Evolutionary conservation across 2,888 invertebrate species (phyloP).

Genomic region (Crematogaster levior): DNA sequence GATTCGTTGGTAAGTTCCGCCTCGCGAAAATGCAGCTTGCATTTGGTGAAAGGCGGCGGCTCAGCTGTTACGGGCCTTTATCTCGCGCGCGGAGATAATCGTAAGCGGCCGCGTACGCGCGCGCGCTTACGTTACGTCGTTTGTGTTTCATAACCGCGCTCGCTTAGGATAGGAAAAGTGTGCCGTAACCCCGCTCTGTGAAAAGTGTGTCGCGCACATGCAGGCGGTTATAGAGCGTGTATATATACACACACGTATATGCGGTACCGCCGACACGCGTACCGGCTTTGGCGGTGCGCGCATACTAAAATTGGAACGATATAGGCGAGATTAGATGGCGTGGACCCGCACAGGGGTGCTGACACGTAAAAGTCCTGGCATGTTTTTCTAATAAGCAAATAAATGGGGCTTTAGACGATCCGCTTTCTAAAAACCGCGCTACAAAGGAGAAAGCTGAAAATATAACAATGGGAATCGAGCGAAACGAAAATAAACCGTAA

Average conservation of each 20-base stretch:
- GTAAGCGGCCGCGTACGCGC: conserved; percentile 15
- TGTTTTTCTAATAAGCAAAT: conserved; percentile 1
- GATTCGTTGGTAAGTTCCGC: not conserved
- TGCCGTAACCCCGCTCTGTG: conserved; percentile 50
- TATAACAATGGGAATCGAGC: not conserved
- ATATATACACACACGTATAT: not conserved
- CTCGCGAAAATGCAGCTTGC: conserved; percentile 24
- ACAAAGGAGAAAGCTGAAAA: not conserved
- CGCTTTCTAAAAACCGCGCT: not conserved
- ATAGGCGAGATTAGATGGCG: conserved; percentile 21
- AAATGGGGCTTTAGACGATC: not conserved
- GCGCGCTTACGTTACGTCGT: conserved; percentile 58
- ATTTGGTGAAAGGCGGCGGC: conserved; percentile 43
- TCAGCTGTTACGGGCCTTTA: conserved; percentile 32
- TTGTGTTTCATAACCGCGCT: conserved; percentile 48
- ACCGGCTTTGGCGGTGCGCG: conserved; percentile 16
- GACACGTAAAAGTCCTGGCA: not conserved
- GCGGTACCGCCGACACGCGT: not conserved
- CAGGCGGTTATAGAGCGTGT: not conserved
- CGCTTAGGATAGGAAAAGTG: conserved; percentile 57
- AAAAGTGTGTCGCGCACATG: conserved; percentile 50
- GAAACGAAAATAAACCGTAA: not conserved
- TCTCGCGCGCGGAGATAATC: conserved; percentile 42
- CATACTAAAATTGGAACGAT: conserved; percentile 48
- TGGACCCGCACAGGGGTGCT: not conserved